phyloP scores from a whole-genome alignment of 2,888 invertebrate genomes.

The Bugulina stolonifera region DNA sequence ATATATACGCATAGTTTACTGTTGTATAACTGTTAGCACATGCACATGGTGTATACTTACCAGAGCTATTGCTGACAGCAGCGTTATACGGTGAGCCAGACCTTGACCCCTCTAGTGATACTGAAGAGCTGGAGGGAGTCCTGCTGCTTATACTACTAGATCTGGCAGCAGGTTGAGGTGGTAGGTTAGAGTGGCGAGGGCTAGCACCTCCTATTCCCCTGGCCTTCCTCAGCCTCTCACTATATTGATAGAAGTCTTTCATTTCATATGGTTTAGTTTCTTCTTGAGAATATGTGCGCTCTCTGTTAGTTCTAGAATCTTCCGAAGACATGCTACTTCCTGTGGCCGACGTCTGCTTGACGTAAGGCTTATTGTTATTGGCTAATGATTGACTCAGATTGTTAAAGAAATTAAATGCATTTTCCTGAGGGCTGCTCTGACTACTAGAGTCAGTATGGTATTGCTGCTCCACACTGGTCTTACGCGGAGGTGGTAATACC shows the following conservation, averaged over 20 bases:
- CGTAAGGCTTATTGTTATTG: not conserved
- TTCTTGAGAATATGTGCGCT: conserved; percentile 63
- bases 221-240: conserved; percentile 71
- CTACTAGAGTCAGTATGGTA: not conserved
- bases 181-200: not conserved
- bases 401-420: conserved; percentile 19
- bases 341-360: not conserved
- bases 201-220: not conserved
- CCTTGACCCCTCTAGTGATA: not conserved
- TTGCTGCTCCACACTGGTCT: not conserved
- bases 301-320: too few species aligned
- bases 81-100: conserved; percentile 2
- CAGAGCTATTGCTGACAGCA: too few species aligned
- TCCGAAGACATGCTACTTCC: not conserved
- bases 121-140: not conserved
- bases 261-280: conserved; percentile 95
- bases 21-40: too few species aligned
- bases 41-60: too few species aligned
- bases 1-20: too few species aligned
- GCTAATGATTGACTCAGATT: conserved; percentile 28
- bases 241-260: conserved; percentile 96
- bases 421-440: conserved; percentile 4
- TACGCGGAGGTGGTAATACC: not conserved
- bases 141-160: not conserved
- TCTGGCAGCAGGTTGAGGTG: conserved; percentile 10